Base-by-base conservation (phyloP, 2,113 vertebrate genomes). In the Corvus moneduloides region DNA sequence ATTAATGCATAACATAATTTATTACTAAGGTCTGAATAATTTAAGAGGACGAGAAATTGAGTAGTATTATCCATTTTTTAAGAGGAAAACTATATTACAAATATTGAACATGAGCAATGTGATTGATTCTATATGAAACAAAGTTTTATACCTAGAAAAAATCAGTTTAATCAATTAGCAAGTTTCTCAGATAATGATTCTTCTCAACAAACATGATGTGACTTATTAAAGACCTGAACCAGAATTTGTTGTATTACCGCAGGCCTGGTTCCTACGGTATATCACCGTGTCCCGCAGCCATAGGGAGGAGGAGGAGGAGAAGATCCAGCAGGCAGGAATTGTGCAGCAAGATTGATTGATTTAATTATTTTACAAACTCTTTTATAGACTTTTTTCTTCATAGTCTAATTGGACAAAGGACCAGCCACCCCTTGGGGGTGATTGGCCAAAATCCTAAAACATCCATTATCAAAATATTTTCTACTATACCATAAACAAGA, bases 21-120 rank as follows among this genome's bases (percentile, higher is more conserved):
- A 59, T 89, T 59, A 16, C 82, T 93, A 59, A 72, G 16, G 10
- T 82, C 17, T 94, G 26, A 95, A 93, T 96, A 96, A 92, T 93
- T 95, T 71, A 96, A 77, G 13, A 72, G 7, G 8, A 61, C 1
- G 19, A 71, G 69, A 81, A 88, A 82, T 46, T 69, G 18, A 48
- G 32, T 11, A 55, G 7, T 39, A 63, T 39, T 84, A 68, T n/a
- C 80, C 3, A 59, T 89, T 81, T 82, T 48, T 13, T 88, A 93
- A 43, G 8, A 68, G 37, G 48, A 89, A 84, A 67, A 54, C 13
- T 80, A 28, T 11, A 46, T 13, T 11, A 13, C 18, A 64, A 9
- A 63, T 77, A 66, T 24, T 37, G 7, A 56, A 59, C 48, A 52
- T n/a, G 24, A 89, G 9, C 4, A 61, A 48, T 64, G 18, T 44